Evolutionary conservation across 2,888 invertebrate species (phyloP), one percentile per base, ranked within the genome.

Genomic region (Thelaira solivaga): DNA sequence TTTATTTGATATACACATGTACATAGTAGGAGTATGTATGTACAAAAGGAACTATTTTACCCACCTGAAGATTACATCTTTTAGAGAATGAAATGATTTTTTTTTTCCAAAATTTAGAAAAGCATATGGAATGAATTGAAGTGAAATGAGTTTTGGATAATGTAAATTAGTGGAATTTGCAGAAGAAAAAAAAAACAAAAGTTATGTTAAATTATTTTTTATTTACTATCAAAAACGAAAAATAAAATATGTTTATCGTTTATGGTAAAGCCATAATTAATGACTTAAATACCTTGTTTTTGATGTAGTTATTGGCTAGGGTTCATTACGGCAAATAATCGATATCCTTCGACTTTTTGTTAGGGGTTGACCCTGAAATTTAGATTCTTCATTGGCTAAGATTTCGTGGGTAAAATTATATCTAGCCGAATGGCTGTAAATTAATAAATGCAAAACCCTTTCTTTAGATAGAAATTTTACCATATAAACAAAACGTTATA

Each of bases 381-480:
- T 84, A 7, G 96, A 95, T 3, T 91, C 90, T 16, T 93, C 90
- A 59, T 92, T 91, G 26, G 89, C 89, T 47, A 97, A 90, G 82
- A 99, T 94, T 89, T 96, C 98, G 90, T 99, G 99, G 2, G 95
- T 95, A 89, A 95, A 99, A 81, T 94, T 91, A 87, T 96, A 97
- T 51, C 99, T 92, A 0, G 96, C 94, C 53, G 90, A 89, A 69
- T 94, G 94, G 81, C 95, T 95, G 85, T 51, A 78, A 67, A 29
- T 39, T n/a, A 29, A 22, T 2, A 11, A 47, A 39, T 10, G 57
- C 72, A 39, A 39, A 1, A 39, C 6, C 31, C n/a, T n/a, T n/a
- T 4, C 31, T 31, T 31, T 2, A 13, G 6, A 13, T 8, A 34
- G 5, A 29, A 34, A 22, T 7, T 34, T 7, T 6, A 10, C 7